Evolutionary conservation across 2,113 vertebrate species (phyloP).

Genomic region (Heterocephalus glaber): DNA sequence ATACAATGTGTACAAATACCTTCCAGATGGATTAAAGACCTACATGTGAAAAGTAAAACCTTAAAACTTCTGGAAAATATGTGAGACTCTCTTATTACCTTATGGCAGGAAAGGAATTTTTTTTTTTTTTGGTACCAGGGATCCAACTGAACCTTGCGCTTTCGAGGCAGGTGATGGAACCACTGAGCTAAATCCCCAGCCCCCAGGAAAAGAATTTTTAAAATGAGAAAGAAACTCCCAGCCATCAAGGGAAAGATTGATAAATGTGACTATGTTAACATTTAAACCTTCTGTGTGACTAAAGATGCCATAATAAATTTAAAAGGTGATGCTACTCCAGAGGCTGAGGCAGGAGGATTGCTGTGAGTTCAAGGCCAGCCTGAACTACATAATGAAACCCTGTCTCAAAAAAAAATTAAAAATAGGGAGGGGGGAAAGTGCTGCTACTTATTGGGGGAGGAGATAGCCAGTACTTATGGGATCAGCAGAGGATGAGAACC

Average conservation of each 20-base stretch:
- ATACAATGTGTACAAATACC: background rate
- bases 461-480: background rate
- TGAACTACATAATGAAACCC: background rate
- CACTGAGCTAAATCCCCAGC: too few species aligned
- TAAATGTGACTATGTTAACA: slow-evolving; percentile 1
- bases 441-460: background rate
- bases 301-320: background rate
- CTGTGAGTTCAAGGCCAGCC: background rate
- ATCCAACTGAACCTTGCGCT: too few species aligned
- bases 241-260: slow-evolving; percentile 16
- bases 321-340: background rate
- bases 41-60: slow-evolving; percentile 46
- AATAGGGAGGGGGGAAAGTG: background rate
- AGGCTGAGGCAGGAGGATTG: background rate
- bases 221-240: background rate
- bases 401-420: background rate
- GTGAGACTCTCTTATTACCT: slow-evolving; percentile 6
- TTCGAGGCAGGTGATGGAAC: too few species aligned
- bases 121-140: too few species aligned
- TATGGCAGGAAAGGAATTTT: slow-evolving; percentile 3
- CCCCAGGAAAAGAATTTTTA: slow-evolving; percentile 26
- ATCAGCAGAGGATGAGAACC: background rate
- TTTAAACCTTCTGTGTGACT: background rate
- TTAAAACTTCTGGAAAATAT: slow-evolving; percentile 34
- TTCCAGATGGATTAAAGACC: slow-evolving; percentile 5